Conservation (phyloP, 2,888 invertebrate genomes). For the Lochmaea crataegi region DNA sequence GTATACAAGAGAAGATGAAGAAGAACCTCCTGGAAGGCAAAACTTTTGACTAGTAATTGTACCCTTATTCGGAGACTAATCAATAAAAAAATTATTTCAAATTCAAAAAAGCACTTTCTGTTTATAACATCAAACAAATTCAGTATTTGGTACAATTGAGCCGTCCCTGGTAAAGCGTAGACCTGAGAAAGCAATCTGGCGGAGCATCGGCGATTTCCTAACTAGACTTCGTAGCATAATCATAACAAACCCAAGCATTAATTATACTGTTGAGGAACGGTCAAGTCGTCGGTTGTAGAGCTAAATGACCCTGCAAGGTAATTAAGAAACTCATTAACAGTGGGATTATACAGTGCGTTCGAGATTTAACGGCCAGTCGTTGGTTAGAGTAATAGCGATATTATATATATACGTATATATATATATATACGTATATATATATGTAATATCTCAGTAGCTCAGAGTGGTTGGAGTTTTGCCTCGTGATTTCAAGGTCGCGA, state of each 20-base stretch:
- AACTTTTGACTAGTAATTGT: too few species aligned
- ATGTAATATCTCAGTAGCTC: neutral
- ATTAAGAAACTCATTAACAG: conserved; percentile 62
- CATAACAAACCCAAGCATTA: conserved; percentile 64
- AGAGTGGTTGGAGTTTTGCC: neutral
- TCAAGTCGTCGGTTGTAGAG: conserved; percentile 52
- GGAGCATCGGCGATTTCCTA: conserved; percentile 61
- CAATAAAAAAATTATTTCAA: too few species aligned
- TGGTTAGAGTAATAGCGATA: neutral
- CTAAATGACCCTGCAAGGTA: conserved; percentile 59
- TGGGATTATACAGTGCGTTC: conserved; percentile 28
- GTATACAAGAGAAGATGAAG: too few species aligned
- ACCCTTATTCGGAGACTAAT: too few species aligned
- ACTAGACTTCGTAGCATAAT: conserved; percentile 62
- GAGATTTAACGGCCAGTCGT: conserved; percentile 4
- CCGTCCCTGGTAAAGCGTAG: neutral
- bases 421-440: too few species aligned
- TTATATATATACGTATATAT: too few species aligned
- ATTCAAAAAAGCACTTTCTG: too few species aligned
- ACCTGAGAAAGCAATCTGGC: conserved; percentile 59
- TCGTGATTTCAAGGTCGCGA: conserved; percentile 1
- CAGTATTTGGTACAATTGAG: neutral
- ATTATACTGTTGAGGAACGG: conserved; percentile 60
- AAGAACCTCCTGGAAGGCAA: too few species aligned
- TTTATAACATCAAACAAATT: too few species aligned